These are phyloP conservation scores for Callosobruchus maculatus DNA, from an alignment of 2,888 invertebrate genomes.

Conservation along the genomic window DNA sequence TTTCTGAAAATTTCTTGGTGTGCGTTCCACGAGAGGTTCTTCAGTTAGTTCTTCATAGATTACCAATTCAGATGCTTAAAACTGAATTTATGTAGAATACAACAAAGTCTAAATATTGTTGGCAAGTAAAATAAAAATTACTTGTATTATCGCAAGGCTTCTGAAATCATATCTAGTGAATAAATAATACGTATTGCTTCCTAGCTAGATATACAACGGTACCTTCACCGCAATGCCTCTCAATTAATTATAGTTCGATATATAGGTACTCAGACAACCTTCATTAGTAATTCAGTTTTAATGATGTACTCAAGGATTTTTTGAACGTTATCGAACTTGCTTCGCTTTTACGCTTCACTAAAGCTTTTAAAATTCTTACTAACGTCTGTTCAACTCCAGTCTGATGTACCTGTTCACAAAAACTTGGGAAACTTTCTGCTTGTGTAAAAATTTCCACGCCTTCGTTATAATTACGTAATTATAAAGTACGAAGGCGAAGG, in stretches of 20 bases:
- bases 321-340: neutral
- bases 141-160: no score
- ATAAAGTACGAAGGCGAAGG: neutral
- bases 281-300: neutral
- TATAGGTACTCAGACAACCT: neutral
- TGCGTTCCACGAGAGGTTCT: no score
- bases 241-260: neutral
- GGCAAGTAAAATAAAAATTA: no score
- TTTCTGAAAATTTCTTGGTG: no score
- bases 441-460: neutral
- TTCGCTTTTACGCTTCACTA: neutral
- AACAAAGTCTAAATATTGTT: no score
- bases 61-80: no score
- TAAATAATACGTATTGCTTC: no score
- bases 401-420: neutral
- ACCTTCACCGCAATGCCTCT: neutral
- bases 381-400: neutral
- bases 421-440: neutral
- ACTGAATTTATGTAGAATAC: no score
- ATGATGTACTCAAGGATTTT: neutral
- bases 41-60: no score
- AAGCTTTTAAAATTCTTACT: neutral
- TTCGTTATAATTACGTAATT: neutral
- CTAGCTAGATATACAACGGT: neutral
- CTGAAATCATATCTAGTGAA: no score